Percentiles rank a stretch among this genome's conserved stretches.
Conservation (phyloP, 2,113 vertebrate genomes). For the Grallaria varia region DNA sequence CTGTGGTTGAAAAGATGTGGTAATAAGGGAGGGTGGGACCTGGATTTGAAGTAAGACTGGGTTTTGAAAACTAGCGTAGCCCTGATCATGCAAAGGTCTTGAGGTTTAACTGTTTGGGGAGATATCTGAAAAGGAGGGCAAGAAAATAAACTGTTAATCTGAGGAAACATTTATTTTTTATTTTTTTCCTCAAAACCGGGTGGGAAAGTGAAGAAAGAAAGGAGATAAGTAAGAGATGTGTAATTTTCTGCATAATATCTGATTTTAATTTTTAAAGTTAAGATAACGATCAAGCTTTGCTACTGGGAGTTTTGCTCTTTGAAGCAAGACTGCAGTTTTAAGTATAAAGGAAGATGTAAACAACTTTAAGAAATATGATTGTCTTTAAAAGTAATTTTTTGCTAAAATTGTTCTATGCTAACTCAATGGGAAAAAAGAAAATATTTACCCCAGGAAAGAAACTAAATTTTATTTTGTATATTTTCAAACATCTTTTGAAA, state of each 20-base stretch:
- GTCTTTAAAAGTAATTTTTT: not conserved
- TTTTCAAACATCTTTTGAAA: not conserved
- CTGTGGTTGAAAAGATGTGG: not conserved
- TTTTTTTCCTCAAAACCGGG: not conserved
- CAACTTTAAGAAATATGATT: not conserved
- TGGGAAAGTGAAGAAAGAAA: not conserved
- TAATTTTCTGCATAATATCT: not conserved
- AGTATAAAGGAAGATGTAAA: not conserved
- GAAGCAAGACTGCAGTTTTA: not conserved
- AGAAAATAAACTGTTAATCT: not conserved
- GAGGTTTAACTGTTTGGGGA: not conserved
- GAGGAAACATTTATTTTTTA: not conserved
- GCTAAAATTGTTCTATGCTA: not conserved
- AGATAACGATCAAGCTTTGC: not conserved
- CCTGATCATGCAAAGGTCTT: not conserved
- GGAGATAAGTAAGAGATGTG: not conserved
- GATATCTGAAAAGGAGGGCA: not conserved
- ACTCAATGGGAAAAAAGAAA: not conserved
- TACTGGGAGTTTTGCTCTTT: not conserved
- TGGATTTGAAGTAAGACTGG: not conserved
- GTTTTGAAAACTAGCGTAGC: not conserved
- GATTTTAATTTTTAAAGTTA: not conserved
- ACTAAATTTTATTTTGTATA: not conserved
- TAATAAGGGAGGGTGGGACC: not conserved
- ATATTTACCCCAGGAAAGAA: not conserved